Percentiles rank a stretch among this genome's conserved stretches.
Conservation (phyloP, 2,113 vertebrate species). For the Cebus imitator region DNA sequence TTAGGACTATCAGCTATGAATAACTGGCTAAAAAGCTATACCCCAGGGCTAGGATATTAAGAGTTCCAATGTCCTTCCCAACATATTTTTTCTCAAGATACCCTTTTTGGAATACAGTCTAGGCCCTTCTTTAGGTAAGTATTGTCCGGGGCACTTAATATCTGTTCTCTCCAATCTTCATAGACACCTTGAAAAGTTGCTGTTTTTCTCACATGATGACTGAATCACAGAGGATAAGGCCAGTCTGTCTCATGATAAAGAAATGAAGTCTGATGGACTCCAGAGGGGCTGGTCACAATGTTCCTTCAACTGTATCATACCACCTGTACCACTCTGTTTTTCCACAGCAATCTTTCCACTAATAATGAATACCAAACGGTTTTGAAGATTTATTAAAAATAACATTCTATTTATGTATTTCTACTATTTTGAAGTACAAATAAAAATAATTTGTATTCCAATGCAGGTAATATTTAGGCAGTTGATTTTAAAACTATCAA, state of each 20-base stretch:
- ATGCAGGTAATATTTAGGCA: conserved; percentile 17
- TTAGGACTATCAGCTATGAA: neutral
- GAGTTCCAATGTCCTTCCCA: neutral
- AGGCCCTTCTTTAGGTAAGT: neutral
- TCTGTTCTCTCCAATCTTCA: neutral
- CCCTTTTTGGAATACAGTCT: neutral
- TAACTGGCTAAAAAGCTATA: neutral
- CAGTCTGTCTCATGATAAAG: neutral
- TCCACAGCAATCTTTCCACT: neutral
- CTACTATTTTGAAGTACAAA: conserved; percentile 54
- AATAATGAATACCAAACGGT: neutral
- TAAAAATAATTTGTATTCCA: neutral
- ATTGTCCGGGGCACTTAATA: neutral
- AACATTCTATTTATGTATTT: conserved; percentile 64
- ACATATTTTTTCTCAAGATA: neutral
- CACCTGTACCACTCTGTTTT: neutral
- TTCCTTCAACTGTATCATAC: neutral
- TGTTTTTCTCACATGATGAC: neutral
- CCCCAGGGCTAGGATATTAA: neutral
- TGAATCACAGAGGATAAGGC: neutral
- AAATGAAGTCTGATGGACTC: neutral
- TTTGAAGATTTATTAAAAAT: neutral
- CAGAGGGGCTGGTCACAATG: neutral
- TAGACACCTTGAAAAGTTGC: neutral
- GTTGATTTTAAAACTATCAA: conserved; percentile 50